Conservation (phyloP, 2,113 vertebrate genomes). For the Sphaerodactylus townsendi region DNA sequence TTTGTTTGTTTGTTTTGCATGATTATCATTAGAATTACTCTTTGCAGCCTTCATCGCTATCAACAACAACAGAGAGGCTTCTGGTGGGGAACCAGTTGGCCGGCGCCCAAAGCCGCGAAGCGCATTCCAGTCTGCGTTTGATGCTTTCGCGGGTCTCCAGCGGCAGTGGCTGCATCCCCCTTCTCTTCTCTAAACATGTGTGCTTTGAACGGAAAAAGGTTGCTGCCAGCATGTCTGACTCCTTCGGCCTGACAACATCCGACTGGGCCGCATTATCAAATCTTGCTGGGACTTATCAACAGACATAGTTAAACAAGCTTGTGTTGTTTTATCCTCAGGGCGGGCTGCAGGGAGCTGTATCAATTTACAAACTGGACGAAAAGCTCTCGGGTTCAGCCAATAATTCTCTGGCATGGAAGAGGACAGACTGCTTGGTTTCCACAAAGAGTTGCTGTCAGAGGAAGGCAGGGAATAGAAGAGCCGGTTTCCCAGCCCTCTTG, state of each 20-base stretch:
- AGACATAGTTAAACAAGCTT: conserved; percentile 85
- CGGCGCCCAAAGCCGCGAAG: not conserved
- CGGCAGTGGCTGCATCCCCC: conserved; percentile 64
- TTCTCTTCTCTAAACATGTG: conserved; percentile 74
- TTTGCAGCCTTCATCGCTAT: not conserved
- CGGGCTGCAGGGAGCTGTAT: conserved; percentile 67
- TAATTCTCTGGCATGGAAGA: conserved; percentile 81
- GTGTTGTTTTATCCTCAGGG: conserved; percentile 88
- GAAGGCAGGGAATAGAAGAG: conserved; percentile 16
- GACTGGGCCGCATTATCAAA: conserved; percentile 85
- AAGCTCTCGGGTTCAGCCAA: conserved; percentile 84
- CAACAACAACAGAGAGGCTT: not conserved
- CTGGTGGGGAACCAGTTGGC: not conserved
- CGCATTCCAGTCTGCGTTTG: conserved; percentile 39
- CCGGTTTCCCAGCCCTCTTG: not conserved
- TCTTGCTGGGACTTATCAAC: conserved; percentile 81
- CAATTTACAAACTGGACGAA: conserved; percentile 79
- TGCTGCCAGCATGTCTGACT: conserved; percentile 89
- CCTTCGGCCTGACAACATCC: conserved; percentile 82
- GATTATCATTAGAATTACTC: not conserved
- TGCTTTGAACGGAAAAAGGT: conserved; percentile 73
- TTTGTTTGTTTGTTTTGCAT: no score
- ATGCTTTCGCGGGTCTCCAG: conserved; percentile 64
- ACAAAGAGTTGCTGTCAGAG: conserved; percentile 66
- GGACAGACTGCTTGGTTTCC: conserved; percentile 65